Base-by-base conservation (phyloP, 2,797 vertebrate species). In the Peromyscus eremicus region DNA sequence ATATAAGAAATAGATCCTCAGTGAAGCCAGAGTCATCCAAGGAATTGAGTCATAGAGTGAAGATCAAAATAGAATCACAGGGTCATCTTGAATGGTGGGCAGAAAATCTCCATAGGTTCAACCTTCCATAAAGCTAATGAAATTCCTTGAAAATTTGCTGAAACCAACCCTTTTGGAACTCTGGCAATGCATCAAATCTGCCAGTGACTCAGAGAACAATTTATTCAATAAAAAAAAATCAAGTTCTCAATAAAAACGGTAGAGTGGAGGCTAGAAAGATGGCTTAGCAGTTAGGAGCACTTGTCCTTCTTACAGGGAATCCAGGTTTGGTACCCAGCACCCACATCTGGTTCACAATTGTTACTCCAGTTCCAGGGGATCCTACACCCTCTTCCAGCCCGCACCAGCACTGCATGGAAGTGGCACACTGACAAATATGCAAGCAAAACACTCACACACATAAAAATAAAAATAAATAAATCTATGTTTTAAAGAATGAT, bases 141-240 rank as follows among this genome's bases (percentile, higher is more conserved):
- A 91, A 84, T 62, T 40, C 75, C 32, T n/a, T 73, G n/a, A 8
- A 91, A 93, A 80, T 29, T 64, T 71, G 17, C 71, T 46, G 94
- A 94, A 85, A 86, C 79, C 21, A 77, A 82, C 21, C 11, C 34
- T 76, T 84, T 25, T 89, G 17, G 37, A 85, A 85, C 19, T 85
- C 66, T 37, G 37, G 43, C 88, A 92, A 88, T 91, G 70, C 91
- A 76, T 12, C 60, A 87, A 85, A 81, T 32, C 19, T 77, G 62
- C 14, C 43, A 93, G 68, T 8, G 79, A 57, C n/a, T 49, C n/a
- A 16, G 81, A 19, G 5, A 85, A 64, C 5, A 71, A 85, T 73
- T 27, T 84, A 43, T 79, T 94, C 32, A 77, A 52, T 32, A 94
- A 91, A 92, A 55, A 94, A 91, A 85, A 32, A 11, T 29, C 10